Percentiles rank a stretch among this genome's conserved stretches.
Conservation (phyloP, 2,113 vertebrate genomes). For the Laticauda laticaudata region DNA sequence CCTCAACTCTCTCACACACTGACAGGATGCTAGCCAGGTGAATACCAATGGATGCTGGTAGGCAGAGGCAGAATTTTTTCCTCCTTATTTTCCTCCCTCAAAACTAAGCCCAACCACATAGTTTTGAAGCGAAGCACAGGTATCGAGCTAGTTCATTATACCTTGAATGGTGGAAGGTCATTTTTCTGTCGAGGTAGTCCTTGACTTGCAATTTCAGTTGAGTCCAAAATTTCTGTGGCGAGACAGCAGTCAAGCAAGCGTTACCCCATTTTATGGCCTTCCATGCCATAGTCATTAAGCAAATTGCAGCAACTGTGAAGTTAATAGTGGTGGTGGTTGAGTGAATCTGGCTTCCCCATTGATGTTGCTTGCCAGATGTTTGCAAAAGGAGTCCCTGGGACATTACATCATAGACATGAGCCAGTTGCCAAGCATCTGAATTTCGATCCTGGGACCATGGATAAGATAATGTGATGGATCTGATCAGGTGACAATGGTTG, state of each 20-base stretch:
- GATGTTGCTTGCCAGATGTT: neutral
- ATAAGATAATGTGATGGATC: no score
- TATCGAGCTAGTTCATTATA: no score
- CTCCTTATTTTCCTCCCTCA: no score
- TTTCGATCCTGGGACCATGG: neutral
- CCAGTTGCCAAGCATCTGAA: neutral
- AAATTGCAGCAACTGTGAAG: neutral
- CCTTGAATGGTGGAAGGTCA: no score
- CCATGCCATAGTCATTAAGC: neutral
- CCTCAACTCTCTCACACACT: no score
- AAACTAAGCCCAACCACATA: no score
- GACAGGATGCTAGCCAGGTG: no score
- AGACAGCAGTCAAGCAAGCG: neutral
- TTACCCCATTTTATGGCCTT: neutral
- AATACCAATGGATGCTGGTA: no score
- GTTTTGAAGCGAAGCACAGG: no score
- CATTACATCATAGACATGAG: neutral
- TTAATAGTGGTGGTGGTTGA: neutral
- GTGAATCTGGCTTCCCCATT: neutral
- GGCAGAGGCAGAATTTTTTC: no score
- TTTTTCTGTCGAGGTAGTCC: neutral
- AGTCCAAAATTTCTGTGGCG: neutral
- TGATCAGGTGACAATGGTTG: neutral
- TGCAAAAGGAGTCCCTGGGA: neutral
- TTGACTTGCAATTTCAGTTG: accelerated